phyloP scores from a whole-genome alignment of 2,113 vertebrate genomes.

The Chionis minor region DNA sequence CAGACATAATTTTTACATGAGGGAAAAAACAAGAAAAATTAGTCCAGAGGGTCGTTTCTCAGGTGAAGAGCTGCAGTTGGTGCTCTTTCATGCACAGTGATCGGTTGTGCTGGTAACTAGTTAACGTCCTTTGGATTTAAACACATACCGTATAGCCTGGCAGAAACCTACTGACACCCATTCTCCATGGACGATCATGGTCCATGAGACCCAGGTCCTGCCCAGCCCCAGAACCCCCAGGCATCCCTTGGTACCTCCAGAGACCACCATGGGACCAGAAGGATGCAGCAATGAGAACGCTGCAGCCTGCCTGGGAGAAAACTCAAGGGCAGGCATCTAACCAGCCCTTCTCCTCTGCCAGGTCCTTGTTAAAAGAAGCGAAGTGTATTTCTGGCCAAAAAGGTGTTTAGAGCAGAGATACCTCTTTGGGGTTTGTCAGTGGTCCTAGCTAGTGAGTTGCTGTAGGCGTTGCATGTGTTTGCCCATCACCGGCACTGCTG shows the following conservation, averaged over 20 bases:
- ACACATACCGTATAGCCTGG: rapidly evolving
- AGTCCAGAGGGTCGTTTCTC: not conserved
- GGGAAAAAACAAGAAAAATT: not conserved
- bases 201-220: not conserved
- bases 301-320: not conserved
- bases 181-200: not conserved
- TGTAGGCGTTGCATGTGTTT: not conserved
- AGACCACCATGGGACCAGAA: rapidly evolving
- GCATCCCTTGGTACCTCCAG: not conserved
- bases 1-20: not conserved
- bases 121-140: not conserved
- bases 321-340: not conserved
- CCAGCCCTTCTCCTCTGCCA: not conserved
- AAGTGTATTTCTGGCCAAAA: not conserved
- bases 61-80: not conserved
- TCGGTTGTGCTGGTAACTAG: not conserved
- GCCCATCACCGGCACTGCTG: not conserved
- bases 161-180: not conserved
- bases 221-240: not conserved
- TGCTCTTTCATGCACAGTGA: not conserved
- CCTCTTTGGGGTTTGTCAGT: not conserved
- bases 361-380: not conserved
- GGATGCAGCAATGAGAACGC: not conserved
- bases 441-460: not conserved
- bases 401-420: not conserved